Evolutionary conservation across 2,888 invertebrate species (phyloP).

Genomic region (Drosophila helvetica): DNA sequence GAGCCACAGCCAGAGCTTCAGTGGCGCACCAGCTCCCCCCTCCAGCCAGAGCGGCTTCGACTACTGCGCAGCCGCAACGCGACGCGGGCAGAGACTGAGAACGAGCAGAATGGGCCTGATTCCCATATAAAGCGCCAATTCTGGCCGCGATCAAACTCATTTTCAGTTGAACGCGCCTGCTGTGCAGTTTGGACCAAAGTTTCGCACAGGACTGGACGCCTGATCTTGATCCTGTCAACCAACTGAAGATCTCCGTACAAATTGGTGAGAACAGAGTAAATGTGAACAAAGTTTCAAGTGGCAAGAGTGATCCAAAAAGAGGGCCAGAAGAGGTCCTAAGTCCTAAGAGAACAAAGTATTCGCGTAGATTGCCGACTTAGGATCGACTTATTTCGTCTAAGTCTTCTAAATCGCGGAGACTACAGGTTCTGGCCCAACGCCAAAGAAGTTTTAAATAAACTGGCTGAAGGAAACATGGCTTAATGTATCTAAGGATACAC

Average conservation of each 20-base stretch:
- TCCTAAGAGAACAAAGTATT: no score
- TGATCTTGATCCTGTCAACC: conserved; percentile 2
- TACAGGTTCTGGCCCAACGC: not conserved
- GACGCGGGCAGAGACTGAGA: conserved; percentile 22
- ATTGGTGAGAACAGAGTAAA: conserved; percentile 9
- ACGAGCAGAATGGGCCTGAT: conserved; percentile 58
- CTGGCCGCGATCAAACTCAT: conserved; percentile 59
- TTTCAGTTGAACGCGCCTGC: conserved; percentile 51
- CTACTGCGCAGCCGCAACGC: conserved; percentile 21
- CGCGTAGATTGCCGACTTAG: not conserved
- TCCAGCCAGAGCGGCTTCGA: conserved; percentile 21
- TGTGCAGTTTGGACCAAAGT: conserved; percentile 17
- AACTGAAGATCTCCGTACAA: conserved; percentile 1
- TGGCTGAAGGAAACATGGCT: not conserved
- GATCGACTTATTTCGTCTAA: no score
- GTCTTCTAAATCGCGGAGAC: not conserved
- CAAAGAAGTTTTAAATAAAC: not conserved
- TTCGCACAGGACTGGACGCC: conserved; percentile 9
- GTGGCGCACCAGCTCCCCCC: conserved; percentile 30
- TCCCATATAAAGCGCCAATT: conserved; percentile 68
- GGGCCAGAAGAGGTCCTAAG: no score
- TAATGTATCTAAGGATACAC: no score
- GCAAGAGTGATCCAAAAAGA: not conserved
- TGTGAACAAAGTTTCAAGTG: not conserved
- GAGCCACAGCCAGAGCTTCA: conserved; percentile 8